Conservation (phyloP, 2,113 vertebrate species). For the Gavia stellata region DNA sequence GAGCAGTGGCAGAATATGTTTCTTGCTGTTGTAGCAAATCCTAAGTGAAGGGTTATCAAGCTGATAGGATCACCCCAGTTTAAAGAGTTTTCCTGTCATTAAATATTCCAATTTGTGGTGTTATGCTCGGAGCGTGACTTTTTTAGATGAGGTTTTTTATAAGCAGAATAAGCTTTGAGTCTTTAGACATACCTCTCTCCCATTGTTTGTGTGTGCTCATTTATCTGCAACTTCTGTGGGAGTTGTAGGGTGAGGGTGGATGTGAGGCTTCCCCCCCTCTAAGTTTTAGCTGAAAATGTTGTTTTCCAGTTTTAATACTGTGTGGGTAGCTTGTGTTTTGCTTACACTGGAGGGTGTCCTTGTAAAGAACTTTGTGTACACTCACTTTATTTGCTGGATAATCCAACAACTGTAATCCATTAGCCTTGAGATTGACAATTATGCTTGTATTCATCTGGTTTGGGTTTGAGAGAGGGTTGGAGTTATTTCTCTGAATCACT, state of each 20-base stretch:
- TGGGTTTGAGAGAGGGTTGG: neutral
- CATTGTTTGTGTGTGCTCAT: neutral
- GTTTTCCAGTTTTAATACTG: neutral
- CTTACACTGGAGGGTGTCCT: neutral
- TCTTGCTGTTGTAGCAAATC: neutral
- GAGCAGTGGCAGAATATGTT: neutral
- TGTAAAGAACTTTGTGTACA: neutral
- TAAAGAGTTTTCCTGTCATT: neutral
- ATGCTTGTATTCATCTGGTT: neutral
- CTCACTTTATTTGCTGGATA: neutral
- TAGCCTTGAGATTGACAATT: neutral
- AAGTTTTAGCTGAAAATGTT: neutral
- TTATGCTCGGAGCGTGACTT: neutral
- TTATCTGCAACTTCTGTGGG: neutral
- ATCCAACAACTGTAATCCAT: neutral
- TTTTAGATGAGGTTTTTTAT: neutral
- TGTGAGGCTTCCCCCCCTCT: neutral
- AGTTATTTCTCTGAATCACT: neutral
- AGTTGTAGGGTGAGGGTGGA: neutral
- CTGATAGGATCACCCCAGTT: neutral
- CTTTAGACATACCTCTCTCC: fast-evolving
- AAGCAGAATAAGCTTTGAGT: neutral
- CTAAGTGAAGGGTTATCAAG: neutral
- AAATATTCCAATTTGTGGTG: neutral
- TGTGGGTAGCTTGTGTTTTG: neutral